These are phyloP conservation scores for Tetrapedia diversipes DNA, from an alignment of 2,888 invertebrate species.

Conservation along the genomic window DNA sequence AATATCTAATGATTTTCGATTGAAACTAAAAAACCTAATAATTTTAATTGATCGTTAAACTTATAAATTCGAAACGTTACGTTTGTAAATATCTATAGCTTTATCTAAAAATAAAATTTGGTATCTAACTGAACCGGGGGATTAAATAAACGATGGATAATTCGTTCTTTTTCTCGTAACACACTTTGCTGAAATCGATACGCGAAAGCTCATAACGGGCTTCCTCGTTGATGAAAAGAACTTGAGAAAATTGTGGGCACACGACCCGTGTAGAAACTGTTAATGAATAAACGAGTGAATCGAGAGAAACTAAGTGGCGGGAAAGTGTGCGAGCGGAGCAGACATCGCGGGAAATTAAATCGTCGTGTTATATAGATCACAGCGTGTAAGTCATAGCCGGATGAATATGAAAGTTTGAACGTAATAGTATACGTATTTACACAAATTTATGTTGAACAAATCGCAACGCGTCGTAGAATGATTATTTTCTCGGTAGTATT, in stretches of 20 bases:
- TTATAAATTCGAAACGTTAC: too few species aligned
- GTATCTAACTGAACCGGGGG: too few species aligned
- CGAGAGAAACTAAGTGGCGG: background rate
- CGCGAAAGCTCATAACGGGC: background rate
- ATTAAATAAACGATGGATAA: background rate
- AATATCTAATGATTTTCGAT: too few species aligned
- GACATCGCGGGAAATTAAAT: background rate
- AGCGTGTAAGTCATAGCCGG: background rate
- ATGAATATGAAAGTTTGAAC: conserved; percentile 23
- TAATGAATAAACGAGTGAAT: background rate
- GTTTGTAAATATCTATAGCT: too few species aligned
- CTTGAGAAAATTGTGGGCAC: conserved; percentile 1
- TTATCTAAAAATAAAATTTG: too few species aligned
- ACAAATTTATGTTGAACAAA: background rate
- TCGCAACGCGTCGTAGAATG: conserved; percentile 3
- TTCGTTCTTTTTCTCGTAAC: background rate
- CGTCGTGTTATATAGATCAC: background rate
- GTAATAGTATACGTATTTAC: background rate
- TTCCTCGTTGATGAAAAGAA: background rate
- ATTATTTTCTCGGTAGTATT: conserved; percentile 5
- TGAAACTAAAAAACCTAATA: too few species aligned
- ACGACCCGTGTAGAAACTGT: background rate
- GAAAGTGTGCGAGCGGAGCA: background rate
- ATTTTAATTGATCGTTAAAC: too few species aligned
- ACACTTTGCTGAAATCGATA: conserved; percentile 1